A percentile compares a stretch with the other conserved stretches of the same genome.
Evolutionary conservation across 2,113 vertebrate genomes (phyloP).

Genomic region (Mus spicilegus): DNA sequence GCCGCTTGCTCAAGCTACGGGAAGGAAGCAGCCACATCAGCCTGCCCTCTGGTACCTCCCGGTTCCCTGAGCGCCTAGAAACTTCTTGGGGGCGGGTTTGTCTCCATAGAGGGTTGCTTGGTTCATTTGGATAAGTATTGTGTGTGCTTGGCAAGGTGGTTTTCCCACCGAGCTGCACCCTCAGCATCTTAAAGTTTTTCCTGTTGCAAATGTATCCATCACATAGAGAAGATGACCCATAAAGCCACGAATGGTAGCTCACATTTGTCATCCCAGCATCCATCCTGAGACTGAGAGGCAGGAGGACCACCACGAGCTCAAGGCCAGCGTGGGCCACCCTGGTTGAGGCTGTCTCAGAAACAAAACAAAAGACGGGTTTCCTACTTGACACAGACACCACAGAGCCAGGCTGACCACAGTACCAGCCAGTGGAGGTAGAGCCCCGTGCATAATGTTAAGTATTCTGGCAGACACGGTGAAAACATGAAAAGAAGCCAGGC

Average conservation of each 20-base stretch:
- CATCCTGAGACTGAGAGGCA: background rate
- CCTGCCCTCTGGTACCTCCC: constrained; percentile 92
- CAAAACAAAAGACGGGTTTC: background rate
- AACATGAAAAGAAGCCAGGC: background rate
- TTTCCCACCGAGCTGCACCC: background rate
- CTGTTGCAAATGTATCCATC: background rate
- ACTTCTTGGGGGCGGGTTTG: background rate
- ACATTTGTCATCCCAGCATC: background rate
- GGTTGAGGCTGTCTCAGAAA: background rate
- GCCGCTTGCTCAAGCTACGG: constrained; percentile 89
- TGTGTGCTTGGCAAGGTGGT: background rate
- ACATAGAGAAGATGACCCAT: background rate
- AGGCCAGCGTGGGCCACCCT: background rate
- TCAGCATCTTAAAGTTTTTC: background rate
- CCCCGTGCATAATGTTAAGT: background rate
- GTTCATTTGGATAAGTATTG: background rate
- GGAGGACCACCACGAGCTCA: background rate
- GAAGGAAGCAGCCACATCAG: constrained; percentile 94
- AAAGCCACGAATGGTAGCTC: background rate
- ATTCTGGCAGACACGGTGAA: background rate
- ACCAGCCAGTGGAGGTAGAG: background rate
- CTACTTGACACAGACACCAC: background rate
- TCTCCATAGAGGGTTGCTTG: background rate
- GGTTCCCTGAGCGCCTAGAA: background rate
- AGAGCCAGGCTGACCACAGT: background rate